Conservation (phyloP, 2,797 vertebrate genomes). For the Phylloscopus collybita region DNA sequence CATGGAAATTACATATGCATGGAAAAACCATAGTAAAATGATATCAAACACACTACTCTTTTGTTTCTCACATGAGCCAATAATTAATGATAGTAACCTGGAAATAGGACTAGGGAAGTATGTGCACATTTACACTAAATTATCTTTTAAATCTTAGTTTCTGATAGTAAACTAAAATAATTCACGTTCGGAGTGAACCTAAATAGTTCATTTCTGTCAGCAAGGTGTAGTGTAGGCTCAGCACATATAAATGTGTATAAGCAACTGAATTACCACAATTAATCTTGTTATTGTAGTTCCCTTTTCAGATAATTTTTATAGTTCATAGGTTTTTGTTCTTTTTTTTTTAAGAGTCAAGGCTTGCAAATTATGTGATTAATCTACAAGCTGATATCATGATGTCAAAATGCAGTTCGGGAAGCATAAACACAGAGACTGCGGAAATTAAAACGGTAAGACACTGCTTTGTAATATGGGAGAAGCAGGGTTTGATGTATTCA, state of each 20-base stretch:
- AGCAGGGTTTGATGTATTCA: not conserved
- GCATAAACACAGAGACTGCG: constrained; percentile 71
- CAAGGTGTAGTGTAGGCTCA: not conserved
- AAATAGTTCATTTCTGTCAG: not conserved
- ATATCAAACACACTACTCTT: not conserved
- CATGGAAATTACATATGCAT: not conserved
- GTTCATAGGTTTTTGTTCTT: constrained; percentile 13
- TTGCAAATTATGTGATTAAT: constrained; percentile 78
- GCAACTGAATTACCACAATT: not conserved
- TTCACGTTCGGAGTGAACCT: not conserved
- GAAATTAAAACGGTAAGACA: constrained; percentile 85
- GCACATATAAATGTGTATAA: not conserved
- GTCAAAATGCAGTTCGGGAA: constrained; percentile 83
- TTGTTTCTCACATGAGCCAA: not conserved
- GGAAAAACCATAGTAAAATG: not conserved
- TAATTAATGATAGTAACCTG: not conserved
- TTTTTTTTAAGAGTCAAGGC: constrained; percentile 73
- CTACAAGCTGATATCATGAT: constrained; percentile 82
- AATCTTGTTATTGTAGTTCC: not conserved
- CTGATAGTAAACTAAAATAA: not conserved
- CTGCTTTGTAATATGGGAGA: not conserved
- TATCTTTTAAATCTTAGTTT: not conserved
- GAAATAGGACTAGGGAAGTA: not conserved
- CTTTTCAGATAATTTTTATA: constrained; percentile 7
- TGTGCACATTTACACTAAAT: not conserved